Base-by-base conservation (phyloP, 2,888 invertebrate species). In the Pristionchus mayeri region DNA sequence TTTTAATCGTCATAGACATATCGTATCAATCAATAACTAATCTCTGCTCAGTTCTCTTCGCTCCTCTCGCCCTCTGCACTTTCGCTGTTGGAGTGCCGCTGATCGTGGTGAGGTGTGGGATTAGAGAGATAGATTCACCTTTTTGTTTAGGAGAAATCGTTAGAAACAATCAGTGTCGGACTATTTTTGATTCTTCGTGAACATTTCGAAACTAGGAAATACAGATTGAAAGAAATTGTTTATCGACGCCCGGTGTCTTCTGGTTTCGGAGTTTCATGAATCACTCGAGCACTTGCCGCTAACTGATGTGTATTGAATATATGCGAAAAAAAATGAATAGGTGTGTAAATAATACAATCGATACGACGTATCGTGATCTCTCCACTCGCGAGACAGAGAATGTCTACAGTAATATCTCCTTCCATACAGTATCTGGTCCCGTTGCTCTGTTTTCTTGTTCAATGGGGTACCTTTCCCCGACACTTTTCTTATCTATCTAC, bases 51-150 rank as follows among this genome's bases (percentile, higher is more conserved):
- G 92, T 93, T 3, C 88, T 94, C 71, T 95, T 96, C 86, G 95
- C 96, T 87, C 92, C 93, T 9, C 87, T 94, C 54, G 92, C 94
- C 86, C 93, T 94, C 87, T 95, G 96, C 93, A 96, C 96, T 0
- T 96, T 97, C 93, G 93, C 96, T 34, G 95, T 96, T 85, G 96
- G 96, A 30, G 96, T 96, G 95, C 97, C 97, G 0, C 96, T 96
- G 0, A 94, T 97, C 0, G 95, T 96, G 0, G 96, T 96, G 30
- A 95, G 96, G 96, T 96, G 88, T 92, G 52, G 2, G n/a, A n/a
- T n/a, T n/a, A 48, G 44, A n/a, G 78, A 27, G 44, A 44, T n/a
- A n/a, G n/a, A n/a, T n/a, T n/a, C n/a, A n/a, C 13, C n/a, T n/a
- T n/a, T 76, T 34, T 30, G 78, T 11, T 13, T 13, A 52, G 11